Evolutionary conservation across 2,888 invertebrate genomes (phyloP), one percentile per base, ranked within the genome.

Genomic region (Terebella lapidaria): DNA sequence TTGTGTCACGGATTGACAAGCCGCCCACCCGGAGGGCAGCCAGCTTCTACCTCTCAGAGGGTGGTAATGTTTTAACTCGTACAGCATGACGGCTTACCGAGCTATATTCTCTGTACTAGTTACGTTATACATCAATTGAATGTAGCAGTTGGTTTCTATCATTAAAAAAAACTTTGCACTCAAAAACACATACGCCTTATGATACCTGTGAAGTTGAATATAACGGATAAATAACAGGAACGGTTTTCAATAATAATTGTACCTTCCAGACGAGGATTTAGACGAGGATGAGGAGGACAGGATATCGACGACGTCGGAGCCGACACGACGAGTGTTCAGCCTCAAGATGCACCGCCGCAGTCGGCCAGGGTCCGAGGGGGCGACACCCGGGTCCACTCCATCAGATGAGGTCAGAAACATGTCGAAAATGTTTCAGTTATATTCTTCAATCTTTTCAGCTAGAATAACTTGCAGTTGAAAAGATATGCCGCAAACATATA

Each of bases 1-100:
- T 78, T 52, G 77, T 79, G 25, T 78, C 77, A 3, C 72, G 75
- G 60, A 79, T 80, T 51, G 76, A 78, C 18, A 71, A 76, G 30
- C 75, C 75, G 2, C 30, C 55, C 10, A 45, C 25, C 3, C 29
- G n/a, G 4, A 18, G 18, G 4, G 4, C 22, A 45, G 10, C 49
- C 4, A 42, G 15, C 58, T 51, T 57, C 30, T 62, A 47, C 56
- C 27, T 52, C 30, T 56, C 59, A 3, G 60, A 58, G 10, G 53
- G 35, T 29, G 56, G 56, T n/a, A n/a, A n/a, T n/a, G n/a, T n/a
- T n/a, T n/a, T n/a, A n/a, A n/a, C n/a, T n/a, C n/a, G n/a, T n/a
- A n/a, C n/a, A n/a, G n/a, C 35, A 35, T 15, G 10, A 35, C 35
- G 35, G 10, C 10, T 35, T 18, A 35, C 18, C 35, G 18, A 10